These are phyloP conservation scores for Rhagoletis zephyria DNA, from an alignment of 1,140 invertebrate genomes.

Conservation along the genomic window DNA sequence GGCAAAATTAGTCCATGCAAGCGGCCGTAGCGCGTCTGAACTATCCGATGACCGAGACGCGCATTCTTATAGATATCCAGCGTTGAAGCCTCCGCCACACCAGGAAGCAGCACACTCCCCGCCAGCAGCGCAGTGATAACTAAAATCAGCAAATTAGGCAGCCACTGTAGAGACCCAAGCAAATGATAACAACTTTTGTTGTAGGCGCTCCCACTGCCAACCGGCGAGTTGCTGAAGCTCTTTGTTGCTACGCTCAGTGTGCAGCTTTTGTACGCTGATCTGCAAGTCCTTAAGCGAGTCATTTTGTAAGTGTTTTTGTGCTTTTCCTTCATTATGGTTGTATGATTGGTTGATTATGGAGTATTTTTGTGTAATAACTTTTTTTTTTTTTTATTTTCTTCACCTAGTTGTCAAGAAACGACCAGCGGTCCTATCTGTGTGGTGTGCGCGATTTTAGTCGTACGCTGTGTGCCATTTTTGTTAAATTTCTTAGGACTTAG, in stretches of 20 bases:
- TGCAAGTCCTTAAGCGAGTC: neutral
- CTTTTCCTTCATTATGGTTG: neutral
- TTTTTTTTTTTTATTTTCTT: neutral
- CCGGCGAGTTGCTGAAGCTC: neutral
- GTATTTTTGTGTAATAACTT: neutral
- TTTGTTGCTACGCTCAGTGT: neutral
- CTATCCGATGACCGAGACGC: slow-evolving; percentile 82
- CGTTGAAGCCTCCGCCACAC: slow-evolving; percentile 62
- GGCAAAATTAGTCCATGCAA: slow-evolving; percentile 84
- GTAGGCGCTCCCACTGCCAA: neutral
- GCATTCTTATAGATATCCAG: slow-evolving; percentile 74
- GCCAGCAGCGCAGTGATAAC: neutral
- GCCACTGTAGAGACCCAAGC: neutral
- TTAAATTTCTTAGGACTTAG: neutral
- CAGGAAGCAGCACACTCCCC: neutral
- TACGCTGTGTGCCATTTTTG: slow-evolving; percentile 2
- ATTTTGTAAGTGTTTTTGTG: neutral
- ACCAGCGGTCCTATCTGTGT: neutral
- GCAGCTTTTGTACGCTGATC: neutral
- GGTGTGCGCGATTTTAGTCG: neutral
- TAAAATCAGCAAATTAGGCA: neutral
- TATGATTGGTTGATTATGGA: neutral
- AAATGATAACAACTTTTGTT: neutral
- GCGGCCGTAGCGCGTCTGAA: slow-evolving; percentile 86
- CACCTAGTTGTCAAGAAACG: too few species aligned